A percentile compares a stretch with the other conserved stretches of the same genome.
phyloP scores from a whole-genome alignment of 2,797 vertebrate species.

The Cossypha dichroa region DNA sequence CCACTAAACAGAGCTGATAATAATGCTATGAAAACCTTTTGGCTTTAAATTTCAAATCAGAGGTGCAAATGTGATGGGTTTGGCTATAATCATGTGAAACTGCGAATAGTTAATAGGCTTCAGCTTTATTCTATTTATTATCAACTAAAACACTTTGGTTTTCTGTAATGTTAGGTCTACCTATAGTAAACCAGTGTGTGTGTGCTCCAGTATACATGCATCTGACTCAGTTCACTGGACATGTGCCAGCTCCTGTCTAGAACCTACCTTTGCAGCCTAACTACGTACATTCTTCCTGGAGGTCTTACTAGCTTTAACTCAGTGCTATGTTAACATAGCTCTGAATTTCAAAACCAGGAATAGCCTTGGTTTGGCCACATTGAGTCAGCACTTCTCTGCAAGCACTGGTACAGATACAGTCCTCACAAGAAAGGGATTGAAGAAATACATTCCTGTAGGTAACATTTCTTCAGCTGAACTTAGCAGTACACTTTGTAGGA shows the following conservation, averaged over 20 bases:
- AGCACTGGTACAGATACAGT: not conserved
- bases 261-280: not conserved
- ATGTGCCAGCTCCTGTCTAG: not conserved
- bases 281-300: not conserved
- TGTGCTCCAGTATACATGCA: not conserved
- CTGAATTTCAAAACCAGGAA: not conserved
- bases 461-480: not conserved
- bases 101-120: not conserved
- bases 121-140: not conserved
- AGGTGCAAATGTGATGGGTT: not conserved
- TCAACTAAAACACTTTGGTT: not conserved
- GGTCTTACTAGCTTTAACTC: not conserved
- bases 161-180: not conserved
- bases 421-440: not conserved
- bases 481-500: not conserved
- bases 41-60: not conserved
- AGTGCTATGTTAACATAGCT: not conserved
- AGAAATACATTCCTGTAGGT: not conserved
- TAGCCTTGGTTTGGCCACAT: not conserved
- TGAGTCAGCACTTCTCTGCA: not conserved
- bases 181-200: fast-evolving
- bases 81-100: not conserved
- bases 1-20: not conserved
- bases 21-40: not conserved
- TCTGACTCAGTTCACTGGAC: not conserved